Conservation (phyloP, 1,140 invertebrate species). For the Heliconius hermathena region DNA sequence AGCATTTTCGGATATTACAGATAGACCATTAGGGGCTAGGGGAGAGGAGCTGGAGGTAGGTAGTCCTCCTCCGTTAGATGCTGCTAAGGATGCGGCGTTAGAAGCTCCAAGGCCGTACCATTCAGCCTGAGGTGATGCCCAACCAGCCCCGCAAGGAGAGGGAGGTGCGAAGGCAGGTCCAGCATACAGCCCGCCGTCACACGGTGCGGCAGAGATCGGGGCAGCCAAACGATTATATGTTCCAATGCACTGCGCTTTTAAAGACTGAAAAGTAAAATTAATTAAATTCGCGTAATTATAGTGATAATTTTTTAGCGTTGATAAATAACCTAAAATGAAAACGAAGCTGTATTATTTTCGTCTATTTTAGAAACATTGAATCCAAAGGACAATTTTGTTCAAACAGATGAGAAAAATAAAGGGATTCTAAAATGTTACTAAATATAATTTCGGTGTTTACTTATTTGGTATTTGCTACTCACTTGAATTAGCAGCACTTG, state of each 20-base stretch:
- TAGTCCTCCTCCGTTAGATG: conserved; percentile 48
- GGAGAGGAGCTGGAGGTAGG: conserved; percentile 46
- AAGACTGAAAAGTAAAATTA: conserved; percentile 15
- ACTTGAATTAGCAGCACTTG: not conserved
- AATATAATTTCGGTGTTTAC: not conserved
- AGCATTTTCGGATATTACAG: conserved; percentile 49
- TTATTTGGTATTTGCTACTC: not conserved
- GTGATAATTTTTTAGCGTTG: too few relatives aligned
- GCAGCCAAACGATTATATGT: not conserved
- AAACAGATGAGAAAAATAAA: too few relatives aligned
- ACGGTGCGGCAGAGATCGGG: not conserved
- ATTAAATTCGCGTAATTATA: not conserved
- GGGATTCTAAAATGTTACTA: not conserved
- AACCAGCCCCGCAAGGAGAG: conserved; percentile 9
- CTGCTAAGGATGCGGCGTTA: conserved; percentile 28
- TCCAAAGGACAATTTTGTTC: too few relatives aligned
- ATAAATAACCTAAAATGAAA: too few relatives aligned
- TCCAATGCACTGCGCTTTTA: conserved; percentile 28
- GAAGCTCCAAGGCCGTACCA: not conserved
- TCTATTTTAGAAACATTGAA: too few relatives aligned
- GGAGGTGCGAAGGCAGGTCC: not conserved
- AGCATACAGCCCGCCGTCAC: not conserved
- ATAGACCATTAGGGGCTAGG: conserved; percentile 48
- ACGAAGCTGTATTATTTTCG: too few relatives aligned
- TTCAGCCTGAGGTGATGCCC: not conserved